Evolutionary conservation across 2,113 vertebrate genomes (phyloP), one percentile per base, ranked within the genome.

Genomic region (Bungarus multicinctus): DNA sequence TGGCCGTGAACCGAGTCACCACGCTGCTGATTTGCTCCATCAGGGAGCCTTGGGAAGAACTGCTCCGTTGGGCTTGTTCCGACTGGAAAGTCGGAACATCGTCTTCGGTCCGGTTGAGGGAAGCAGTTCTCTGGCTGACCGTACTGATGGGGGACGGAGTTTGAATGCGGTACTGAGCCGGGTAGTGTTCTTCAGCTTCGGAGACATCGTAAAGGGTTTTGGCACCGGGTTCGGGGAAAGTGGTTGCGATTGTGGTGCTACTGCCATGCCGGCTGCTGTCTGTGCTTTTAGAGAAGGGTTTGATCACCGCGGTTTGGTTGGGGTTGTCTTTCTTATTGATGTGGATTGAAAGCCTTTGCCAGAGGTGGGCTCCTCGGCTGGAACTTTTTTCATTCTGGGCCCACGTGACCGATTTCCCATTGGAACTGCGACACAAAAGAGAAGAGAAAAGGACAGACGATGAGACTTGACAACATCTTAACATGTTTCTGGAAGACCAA

Each of bases 21-120:
- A 99, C 99, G 1, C 99, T 99, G 96, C 99, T 99, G 97, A 99
- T 99, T 98, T 99, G 99, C 95, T 99, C 99, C 99, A 99, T 98
- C 91, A 99, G 98, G 0, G 99, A 99, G 2, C 98, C 98, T 97
- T 98, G 98, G 3, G 97, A 98, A 8, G 95, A 97, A 91, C 98
- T 98, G 16, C 98, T 98, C 58, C 97, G 53, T 90, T 98, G 98
- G 57, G 98, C 97, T 30, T 97, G 96, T 93, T 99, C 98, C 54
- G 98, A 97, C 25, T 97, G 97, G 95, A 98, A 98, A 23, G 98
- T 97, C 0, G 98, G 98, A 43, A 97, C 97, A 0, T 98, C 97
- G 0, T 98, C 97, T 85, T 98, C 98, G n/a, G 98, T 98, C 39
- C 97, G 97, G 93, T 97, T 97, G 2, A 98, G 97, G 0, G 98